These are phyloP conservation scores for Pterophyllum scalare DNA, from an alignment of 2,113 vertebrate species.

Conservation along the genomic window DNA sequence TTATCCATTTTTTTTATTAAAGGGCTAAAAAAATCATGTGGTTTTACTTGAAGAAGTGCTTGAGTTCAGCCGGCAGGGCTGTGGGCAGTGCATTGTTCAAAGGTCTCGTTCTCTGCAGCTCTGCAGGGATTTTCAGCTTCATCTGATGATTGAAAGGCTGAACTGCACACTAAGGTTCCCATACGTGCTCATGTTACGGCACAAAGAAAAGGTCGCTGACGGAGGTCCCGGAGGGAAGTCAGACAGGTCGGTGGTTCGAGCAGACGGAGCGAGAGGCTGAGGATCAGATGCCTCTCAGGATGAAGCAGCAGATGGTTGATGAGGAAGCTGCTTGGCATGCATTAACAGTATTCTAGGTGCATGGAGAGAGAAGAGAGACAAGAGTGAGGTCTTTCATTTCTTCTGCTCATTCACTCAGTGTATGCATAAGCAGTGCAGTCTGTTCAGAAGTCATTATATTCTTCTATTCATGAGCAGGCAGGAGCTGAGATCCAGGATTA, in stretches of 20 bases:
- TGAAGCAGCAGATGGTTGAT: constrained; percentile 51
- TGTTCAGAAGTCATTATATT: constrained; percentile 65
- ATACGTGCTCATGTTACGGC: background rate
- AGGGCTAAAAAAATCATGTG: background rate
- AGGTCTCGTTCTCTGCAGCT: background rate
- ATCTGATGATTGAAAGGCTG: background rate
- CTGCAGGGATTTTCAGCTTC: background rate
- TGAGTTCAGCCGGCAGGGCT: background rate
- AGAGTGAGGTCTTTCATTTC: constrained; percentile 21
- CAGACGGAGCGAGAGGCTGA: constrained; percentile 1
- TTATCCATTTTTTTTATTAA: too few species aligned
- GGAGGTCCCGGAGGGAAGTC: background rate
- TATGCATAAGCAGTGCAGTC: constrained; percentile 40
- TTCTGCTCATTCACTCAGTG: constrained; percentile 18
- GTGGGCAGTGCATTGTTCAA: background rate
- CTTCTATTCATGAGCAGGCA: constrained; percentile 65
- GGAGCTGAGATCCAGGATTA: constrained; percentile 30
- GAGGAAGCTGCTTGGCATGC: constrained; percentile 62
- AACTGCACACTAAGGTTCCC: background rate
- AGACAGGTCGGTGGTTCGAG: background rate
- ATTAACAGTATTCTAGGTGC: constrained; percentile 56
- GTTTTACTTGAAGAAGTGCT: background rate
- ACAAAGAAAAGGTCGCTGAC: constrained; percentile 20
- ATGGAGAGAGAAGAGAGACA: constrained; percentile 12
- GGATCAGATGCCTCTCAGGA: constrained; percentile 34